Evolutionary conservation across 2,113 vertebrate genomes (phyloP).

Genomic region (Odontesthes bonariensis): DNA sequence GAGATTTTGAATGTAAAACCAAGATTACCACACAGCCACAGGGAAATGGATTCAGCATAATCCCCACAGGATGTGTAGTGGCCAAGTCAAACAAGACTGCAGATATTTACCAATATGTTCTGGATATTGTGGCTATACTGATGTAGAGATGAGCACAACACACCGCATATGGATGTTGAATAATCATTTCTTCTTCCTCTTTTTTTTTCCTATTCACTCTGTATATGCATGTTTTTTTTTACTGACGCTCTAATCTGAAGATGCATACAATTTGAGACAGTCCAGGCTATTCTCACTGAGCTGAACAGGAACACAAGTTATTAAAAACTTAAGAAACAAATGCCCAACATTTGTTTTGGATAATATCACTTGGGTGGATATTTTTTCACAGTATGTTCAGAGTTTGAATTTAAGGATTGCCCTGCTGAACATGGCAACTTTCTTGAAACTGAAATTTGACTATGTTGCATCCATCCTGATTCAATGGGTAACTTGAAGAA

Average conservation of each 20-base stretch:
- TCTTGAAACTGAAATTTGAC: no score
- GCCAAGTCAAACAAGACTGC: constrained; percentile 74
- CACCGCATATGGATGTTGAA: constrained; percentile 28
- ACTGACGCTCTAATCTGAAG: background rate
- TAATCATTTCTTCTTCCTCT: background rate
- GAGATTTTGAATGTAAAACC: constrained; percentile 75
- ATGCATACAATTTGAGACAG: background rate
- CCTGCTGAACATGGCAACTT: no score
- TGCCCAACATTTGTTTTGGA: no score
- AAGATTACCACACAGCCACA: constrained; percentile 73
- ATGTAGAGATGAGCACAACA: constrained; percentile 33
- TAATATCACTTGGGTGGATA: background rate
- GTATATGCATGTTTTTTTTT: background rate
- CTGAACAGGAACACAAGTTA: background rate
- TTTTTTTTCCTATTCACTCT: background rate
- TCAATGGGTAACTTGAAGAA: no score
- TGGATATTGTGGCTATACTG: constrained; percentile 46
- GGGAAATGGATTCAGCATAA: constrained; percentile 63
- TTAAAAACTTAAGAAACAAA: background rate
- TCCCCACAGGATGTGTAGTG: constrained; percentile 67
- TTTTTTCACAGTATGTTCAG: background rate
- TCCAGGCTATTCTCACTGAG: background rate
- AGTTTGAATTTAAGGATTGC: no score
- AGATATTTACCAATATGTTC: constrained; percentile 70
- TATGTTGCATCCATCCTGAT: no score